Evolutionary conservation across 2,113 vertebrate genomes (phyloP), one percentile per base, ranked within the genome.

Genomic region (Lamprologus ornatipinnis): DNA sequence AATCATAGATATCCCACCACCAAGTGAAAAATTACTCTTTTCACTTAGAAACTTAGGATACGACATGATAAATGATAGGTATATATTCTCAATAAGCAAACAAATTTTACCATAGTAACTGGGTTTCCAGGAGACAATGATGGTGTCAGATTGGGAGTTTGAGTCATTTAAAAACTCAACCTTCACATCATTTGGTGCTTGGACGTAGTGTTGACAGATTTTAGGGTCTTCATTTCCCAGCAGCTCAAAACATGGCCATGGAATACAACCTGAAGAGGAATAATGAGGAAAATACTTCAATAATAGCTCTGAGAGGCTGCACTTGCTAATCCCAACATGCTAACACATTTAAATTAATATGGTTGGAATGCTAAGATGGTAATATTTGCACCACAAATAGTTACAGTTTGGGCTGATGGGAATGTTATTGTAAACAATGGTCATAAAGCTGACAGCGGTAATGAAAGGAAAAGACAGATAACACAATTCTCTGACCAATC

Each of bases 81-180:
- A 49, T 47, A 51, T 47, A 78, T n/a, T 78, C 6, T 51, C 11
- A 31, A 51, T 13, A 78, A 33, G 45, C 17, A 51, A 51, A 31
- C 2, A 51, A 7, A 51, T n/a, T 33, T 51, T 89, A 97, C 96
- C 96, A 17, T 96, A 96, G 37, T 85, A 68, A 65, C 96, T 97
- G 49, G 96, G 96, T 70, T 57, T 96, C 97, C 97, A 97, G 88
- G 96, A 96, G 19, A 97, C 91, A 11, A 96, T 86, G 2, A 95
- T 40, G 0, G 93, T 91, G 58, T 97, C 97, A 7, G 90, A 91
- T 21, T n/a, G 40, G 4, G 92, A 81, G 65, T 95, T 89, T 9
- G 78, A 57, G 37, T 93, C 89, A 2, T 80, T 17, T 6, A 95
- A 12, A 42, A 95, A 92, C 53, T 96, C 90, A 5, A 97, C 40